A percentile compares a stretch with the other conserved stretches of the same genome.
Evolutionary conservation across 2,888 invertebrate genomes (phyloP).

Genomic region (Clanis bilineata): DNA sequence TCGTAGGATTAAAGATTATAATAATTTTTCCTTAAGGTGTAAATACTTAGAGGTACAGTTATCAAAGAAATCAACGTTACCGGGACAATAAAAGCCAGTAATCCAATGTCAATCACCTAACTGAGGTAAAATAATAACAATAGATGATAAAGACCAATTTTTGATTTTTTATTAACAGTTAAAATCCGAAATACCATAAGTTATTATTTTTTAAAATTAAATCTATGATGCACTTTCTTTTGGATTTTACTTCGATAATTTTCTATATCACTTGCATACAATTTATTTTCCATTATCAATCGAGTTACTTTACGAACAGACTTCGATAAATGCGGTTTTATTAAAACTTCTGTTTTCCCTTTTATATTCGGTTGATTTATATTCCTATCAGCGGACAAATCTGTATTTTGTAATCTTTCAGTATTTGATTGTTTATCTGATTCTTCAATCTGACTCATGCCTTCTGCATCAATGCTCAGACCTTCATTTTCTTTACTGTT

Average conservation of each 20-base stretch:
- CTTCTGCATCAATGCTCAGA: background rate
- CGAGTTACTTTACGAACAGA: background rate
- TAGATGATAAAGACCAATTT: no score
- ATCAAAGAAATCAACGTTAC: no score
- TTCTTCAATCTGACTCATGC: background rate
- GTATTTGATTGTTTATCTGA: background rate
- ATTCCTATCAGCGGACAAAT: background rate
- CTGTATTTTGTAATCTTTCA: background rate
- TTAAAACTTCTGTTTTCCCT: background rate
- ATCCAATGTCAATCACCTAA: no score
- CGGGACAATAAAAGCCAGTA: no score
- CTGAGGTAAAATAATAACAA: no score
- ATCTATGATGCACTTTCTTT: background rate
- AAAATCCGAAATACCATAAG: no score
- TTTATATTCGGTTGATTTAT: background rate
- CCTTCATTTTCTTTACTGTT: constrained; percentile 9
- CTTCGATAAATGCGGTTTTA: background rate
- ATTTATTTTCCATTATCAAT: background rate
- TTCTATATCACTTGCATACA: background rate
- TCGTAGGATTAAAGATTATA: no score
- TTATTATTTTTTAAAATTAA: background rate
- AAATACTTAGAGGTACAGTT: no score
- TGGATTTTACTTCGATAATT: background rate
- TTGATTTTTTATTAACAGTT: no score
- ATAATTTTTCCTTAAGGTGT: no score